These are phyloP conservation scores for Melanotaenia parkinsoni DNA, from an alignment of 2,797 vertebrate species.

Conservation along the genomic window DNA sequence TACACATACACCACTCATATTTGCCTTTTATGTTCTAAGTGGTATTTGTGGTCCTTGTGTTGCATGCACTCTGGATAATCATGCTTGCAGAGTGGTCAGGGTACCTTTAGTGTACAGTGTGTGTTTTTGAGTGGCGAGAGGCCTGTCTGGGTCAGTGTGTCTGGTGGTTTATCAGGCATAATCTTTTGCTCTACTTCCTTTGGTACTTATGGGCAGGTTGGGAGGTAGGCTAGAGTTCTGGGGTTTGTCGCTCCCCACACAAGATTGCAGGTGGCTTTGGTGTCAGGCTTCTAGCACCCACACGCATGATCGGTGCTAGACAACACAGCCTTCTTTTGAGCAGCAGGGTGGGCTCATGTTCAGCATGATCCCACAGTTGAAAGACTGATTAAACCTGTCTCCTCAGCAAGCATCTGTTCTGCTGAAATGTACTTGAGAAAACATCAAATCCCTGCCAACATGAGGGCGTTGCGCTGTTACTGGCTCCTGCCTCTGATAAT, in stretches of 20 bases:
- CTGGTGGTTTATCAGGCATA: constrained; percentile 19
- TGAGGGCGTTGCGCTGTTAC: background rate
- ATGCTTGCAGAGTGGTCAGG: constrained; percentile 14
- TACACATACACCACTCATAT: constrained; percentile 23
- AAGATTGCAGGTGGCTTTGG: constrained; percentile 46
- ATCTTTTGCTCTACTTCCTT: constrained; percentile 11
- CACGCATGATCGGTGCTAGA: constrained; percentile 33
- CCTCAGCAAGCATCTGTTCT: constrained; percentile 22
- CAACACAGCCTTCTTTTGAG: constrained; percentile 46
- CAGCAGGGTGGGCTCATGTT: constrained; percentile 48
- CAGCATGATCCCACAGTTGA: constrained; percentile 32
- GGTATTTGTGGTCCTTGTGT: constrained; percentile 46
- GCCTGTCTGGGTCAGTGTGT: constrained; percentile 19
- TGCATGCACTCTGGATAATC: constrained; percentile 32
- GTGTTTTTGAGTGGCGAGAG: constrained; percentile 6
- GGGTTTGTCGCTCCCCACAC: constrained; percentile 28
- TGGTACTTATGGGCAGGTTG: constrained; percentile 30
- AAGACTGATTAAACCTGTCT: constrained; percentile 14
- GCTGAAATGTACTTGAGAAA: constrained; percentile 36
- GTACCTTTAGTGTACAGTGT: constrained; percentile 1
- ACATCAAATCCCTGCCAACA: constrained; percentile 12
- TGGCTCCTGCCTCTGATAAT: constrained; percentile 11
- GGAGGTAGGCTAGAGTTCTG: constrained; percentile 3
- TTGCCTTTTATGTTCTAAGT: constrained; percentile 36
- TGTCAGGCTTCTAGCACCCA: constrained; percentile 39